Conservation (phyloP, 64 coral and sea anemone species). For the Platygyra sinensis region DNA sequence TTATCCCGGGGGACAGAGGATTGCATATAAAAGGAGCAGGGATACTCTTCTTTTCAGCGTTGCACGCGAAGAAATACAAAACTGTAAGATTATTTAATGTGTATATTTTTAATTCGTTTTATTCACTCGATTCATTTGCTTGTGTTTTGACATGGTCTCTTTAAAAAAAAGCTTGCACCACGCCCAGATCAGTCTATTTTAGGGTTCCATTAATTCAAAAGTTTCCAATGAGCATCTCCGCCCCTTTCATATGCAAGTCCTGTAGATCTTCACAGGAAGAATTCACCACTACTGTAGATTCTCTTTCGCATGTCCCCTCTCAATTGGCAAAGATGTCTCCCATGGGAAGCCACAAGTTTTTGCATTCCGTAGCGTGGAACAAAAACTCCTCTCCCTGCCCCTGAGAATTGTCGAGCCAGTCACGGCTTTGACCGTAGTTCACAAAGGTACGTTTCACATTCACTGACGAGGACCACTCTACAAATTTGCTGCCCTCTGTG, state of each 20-base stretch:
- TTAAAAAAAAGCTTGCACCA: no score
- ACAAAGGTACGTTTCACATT: conserved; percentile 97
- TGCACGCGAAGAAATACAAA: no score
- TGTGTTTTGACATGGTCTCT: no score
- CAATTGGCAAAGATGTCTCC: conserved; percentile 96
- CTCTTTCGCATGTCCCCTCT: neutral
- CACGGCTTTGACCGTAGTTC: conserved; percentile 70
- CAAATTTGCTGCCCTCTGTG: conserved; percentile 89
- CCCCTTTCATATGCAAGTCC: neutral
- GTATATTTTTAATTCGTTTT: no score
- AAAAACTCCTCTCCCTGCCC: conserved; percentile 93
- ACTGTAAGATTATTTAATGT: no score
- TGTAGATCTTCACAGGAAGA: neutral
- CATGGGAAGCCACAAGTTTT: conserved; percentile 97
- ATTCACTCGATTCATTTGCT: no score
- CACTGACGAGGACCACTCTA: conserved; percentile 77
- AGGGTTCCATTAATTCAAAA: no score
- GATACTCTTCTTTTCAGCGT: no score
- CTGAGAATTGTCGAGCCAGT: conserved; percentile 82
- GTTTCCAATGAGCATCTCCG: no score
- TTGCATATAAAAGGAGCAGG: no score
- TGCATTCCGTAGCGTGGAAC: conserved; percentile 71
- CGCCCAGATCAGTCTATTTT: no score
- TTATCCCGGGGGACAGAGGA: no score
- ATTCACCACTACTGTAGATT: neutral